Percentiles rank a stretch among this genome's conserved stretches.
Conservation (phyloP, 2,888 invertebrate genomes). For the Oscheius sp. region DNA sequence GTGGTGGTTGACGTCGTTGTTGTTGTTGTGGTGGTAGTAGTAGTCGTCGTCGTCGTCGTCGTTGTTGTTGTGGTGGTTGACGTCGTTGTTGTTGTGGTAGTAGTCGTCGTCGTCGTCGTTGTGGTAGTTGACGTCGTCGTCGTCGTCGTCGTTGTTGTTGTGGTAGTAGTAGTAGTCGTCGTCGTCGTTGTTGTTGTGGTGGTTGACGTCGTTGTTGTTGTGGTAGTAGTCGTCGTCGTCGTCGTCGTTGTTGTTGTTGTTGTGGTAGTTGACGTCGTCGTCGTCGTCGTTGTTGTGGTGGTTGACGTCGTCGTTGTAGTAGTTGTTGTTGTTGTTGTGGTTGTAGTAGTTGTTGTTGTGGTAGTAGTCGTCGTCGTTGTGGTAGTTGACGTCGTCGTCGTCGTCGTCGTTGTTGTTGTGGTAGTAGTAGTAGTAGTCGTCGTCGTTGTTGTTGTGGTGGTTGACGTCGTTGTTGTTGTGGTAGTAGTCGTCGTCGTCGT, state of each 20-base stretch:
- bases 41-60: neutral
- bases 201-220: neutral
- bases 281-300: neutral
- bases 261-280: neutral
- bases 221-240: neutral
- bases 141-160: neutral
- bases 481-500: neutral
- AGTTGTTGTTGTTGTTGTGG: neutral
- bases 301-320: neutral
- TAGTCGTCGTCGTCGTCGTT: neutral
- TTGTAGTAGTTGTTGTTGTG: neutral
- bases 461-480: neutral
- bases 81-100: neutral
- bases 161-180: neutral
- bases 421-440: neutral
- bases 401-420: neutral
- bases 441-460: neutral
- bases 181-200: neutral
- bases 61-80: neutral
- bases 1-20: neutral
- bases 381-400: neutral
- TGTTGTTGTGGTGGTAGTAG: neutral
- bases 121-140: neutral
- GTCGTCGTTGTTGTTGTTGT: neutral
- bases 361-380: neutral